Evolutionary conservation across 2,888 invertebrate species (phyloP), one percentile per base, ranked within the genome.

Genomic region (Chymomyza fuscimana): DNA sequence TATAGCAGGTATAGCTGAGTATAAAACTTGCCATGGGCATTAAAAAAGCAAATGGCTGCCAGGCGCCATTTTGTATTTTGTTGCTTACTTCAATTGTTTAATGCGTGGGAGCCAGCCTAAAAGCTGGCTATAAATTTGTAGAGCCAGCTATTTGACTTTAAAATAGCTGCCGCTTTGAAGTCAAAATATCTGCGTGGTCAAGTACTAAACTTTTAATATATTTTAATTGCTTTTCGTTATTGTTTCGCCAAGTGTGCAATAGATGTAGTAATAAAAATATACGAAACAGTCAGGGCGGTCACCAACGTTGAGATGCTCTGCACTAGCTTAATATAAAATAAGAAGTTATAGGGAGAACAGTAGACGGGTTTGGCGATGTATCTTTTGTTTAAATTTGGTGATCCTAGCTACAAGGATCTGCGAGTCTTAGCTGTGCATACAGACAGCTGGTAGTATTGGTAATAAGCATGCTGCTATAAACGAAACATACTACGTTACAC

Each of bases 21-120:
- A 52, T 52, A 52, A 16, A 52, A 12, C 52, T 54, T 54, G 54
- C 19, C 52, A 2, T 19, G 54, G 54, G 22, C 54, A 54, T 54
- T 9, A 16, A 54, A 54, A 52, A 54, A n/a, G n/a, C 10, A 54
- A 54, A 54, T 54, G 54, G 54, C 54, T 54, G 54, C 54, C 54
- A 22, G 54, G 54, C 22, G 54, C 54, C 54, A 54, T 54, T 54
- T 54, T 54, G 54, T 54, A 15, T 46, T 46, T 10, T 46, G 12
- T 46, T 12, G 12, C 40, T 46, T 46, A 12, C 12, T 12, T 46
- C 12, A 46, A 46, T 46, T 46, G 40, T 46, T 46, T 46, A 12
- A 46, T 46, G 40, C 40, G 40, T 46, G 40, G 40, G 32, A 5
- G 40, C 40, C 10, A 10, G 6, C 40, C 40, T 46, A 46, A 46